Evolutionary conservation across 2,797 vertebrate genomes (phyloP).

Genomic region (Sylvilagus floridanus): DNA sequence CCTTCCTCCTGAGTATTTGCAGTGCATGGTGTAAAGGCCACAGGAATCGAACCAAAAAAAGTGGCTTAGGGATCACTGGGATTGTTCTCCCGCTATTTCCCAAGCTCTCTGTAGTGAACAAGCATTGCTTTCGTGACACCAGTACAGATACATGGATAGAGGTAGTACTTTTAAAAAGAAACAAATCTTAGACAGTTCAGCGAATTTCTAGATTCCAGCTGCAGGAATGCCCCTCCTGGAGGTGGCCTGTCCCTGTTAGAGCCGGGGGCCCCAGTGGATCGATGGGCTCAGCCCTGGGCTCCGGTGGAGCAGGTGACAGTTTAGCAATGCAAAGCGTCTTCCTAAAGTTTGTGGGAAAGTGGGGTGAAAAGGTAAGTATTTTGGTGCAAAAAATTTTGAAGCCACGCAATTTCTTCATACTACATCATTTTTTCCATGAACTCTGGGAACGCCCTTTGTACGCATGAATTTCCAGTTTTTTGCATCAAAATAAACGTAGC

Average conservation of each 20-base stretch:
- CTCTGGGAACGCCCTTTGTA: too few relatives aligned
- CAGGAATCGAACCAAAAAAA: not conserved
- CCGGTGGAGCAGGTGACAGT: not conserved
- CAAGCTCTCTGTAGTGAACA: not conserved
- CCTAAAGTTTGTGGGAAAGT: too few relatives aligned
- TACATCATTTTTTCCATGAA: too few relatives aligned
- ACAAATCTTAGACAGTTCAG: not conserved
- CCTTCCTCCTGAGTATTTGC: not conserved
- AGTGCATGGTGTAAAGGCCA: not conserved
- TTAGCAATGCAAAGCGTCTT: not conserved
- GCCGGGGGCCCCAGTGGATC: not conserved
- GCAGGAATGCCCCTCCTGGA: not conserved
- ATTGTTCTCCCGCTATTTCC: not conserved
- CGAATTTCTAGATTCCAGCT: not conserved
- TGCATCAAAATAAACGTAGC: too few relatives aligned
- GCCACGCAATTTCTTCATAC: too few relatives aligned
- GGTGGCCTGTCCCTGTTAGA: not conserved
- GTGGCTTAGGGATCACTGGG: not conserved
- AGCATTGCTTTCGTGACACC: not conserved
- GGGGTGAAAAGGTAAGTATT: too few relatives aligned
- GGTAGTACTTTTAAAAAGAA: not conserved
- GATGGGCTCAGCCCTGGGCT: accelerated
- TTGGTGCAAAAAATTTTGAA: too few relatives aligned
- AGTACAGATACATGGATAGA: not conserved
- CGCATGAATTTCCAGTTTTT: too few relatives aligned